A percentile compares a stretch with the other conserved stretches of the same genome.
phyloP scores from a whole-genome alignment of 2,888 invertebrate species.

The Himalopsyche tibetana region DNA sequence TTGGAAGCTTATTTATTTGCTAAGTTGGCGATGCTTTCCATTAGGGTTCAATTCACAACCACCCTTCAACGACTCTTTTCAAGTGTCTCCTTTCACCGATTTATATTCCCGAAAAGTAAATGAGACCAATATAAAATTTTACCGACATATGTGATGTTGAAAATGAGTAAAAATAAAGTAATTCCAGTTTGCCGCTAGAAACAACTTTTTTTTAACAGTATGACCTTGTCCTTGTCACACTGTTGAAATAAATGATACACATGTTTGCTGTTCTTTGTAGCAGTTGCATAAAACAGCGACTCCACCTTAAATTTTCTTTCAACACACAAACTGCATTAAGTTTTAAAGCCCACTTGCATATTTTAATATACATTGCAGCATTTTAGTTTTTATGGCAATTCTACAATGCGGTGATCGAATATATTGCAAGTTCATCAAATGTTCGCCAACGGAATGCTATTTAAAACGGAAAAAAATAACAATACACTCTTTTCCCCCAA shows the following conservation, averaged over 20 bases:
- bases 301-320: background rate
- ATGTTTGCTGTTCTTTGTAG: background rate
- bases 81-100: too few relatives aligned
- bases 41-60: too few relatives aligned
- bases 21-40: too few relatives aligned
- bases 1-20: too few relatives aligned
- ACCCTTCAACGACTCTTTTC: too few relatives aligned
- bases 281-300: background rate
- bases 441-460: too few relatives aligned
- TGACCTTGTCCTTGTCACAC: background rate
- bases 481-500: too few relatives aligned
- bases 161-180: background rate
- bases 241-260: conserved; percentile 6
- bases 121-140: background rate
- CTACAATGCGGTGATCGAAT: background rate
- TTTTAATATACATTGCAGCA: background rate
- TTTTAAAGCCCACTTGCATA: background rate
- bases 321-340: background rate
- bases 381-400: background rate
- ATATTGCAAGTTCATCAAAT: background rate
- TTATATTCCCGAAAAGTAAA: too few relatives aligned
- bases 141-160: background rate
- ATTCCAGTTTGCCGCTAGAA: background rate
- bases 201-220: background rate
- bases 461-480: too few relatives aligned